A percentile compares a stretch with the other conserved stretches of the same genome.
Conservation (phyloP, 53 echinoderm and acorn worm species). For the Echinometra lucunter region DNA sequence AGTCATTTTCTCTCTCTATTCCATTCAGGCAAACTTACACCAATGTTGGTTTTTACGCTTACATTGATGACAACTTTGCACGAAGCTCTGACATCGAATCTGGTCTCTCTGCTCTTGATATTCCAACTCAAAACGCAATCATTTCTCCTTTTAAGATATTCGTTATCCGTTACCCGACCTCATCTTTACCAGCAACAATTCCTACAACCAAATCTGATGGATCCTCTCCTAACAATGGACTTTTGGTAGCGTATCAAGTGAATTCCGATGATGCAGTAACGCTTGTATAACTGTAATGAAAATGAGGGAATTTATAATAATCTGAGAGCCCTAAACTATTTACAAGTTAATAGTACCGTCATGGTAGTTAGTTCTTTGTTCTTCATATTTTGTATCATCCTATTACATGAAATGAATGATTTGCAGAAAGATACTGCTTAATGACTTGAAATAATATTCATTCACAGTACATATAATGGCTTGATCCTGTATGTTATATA, state of each 20-base stretch:
- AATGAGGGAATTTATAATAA: too few species aligned
- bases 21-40: conserved; percentile 57
- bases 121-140: conserved; percentile 33
- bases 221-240: conserved; percentile 17
- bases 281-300: background rate
- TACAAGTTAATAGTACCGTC: too few species aligned
- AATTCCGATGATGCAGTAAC: background rate
- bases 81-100: conserved; percentile 22
- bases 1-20: background rate
- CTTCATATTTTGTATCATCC: too few species aligned
- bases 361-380: too few species aligned
- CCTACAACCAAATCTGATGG: conserved; percentile 45
- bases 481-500: too few species aligned
- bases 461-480: too few species aligned
- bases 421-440: background rate
- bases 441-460: too few species aligned
- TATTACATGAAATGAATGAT: background rate
- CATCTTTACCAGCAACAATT: background rate
- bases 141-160: conserved; percentile 56
- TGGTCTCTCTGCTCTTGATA: conserved; percentile 26
- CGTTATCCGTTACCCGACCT: conserved; percentile 55
- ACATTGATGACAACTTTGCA: conserved; percentile 21
- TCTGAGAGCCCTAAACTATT: too few species aligned
- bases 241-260: conserved; percentile 36
- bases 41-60: conserved; percentile 59